Evolutionary conservation across 2,797 vertebrate species (phyloP), one percentile per base, ranked within the genome.

Genomic region (Periophthalmus magnuspinnatus): DNA sequence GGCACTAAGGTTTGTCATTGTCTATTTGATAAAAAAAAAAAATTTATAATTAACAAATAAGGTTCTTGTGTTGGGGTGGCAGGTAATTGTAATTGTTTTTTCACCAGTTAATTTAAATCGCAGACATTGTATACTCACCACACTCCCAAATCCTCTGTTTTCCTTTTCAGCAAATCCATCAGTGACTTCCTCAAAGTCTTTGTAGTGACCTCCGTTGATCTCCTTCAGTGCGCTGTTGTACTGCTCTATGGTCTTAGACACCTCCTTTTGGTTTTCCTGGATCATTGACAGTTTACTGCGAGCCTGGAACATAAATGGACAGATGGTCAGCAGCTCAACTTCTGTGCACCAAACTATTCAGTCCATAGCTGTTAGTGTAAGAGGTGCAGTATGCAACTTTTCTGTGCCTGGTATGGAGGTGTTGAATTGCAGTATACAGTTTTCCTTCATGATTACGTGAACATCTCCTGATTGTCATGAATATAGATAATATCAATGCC

Each of bases 261-360:
- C 89, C 45, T 98, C 96, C 74, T 94, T 94, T 16, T 95, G 97
- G 66, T 75, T 94, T 52, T 97, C 95, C 5, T 97, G 95, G 75
- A 98, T 94, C 74, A 95, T 91, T 0, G 94, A 94, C 36, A 99
- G 92, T 79, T 96, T 96, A 82, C 88, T 95, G 75, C 95, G 95
- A 2, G 96, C 96, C 97, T 99, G 77, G 65, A 71, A 70, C 28
- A 83, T 32, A 81, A 66, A 54, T 28, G 14, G 2, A 65, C n/a
- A 32, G 21, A 28, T 24, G 38, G 19, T 61, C 33, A 21, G 8
- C 33, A 10, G 38, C 19, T n/a, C 58, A 60, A 21, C 58, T 36
- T 60, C 58, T 36, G 19, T 3, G 33, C 19, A 11, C 33, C 8
- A 38, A 38, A 10, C 33, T 21, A 61, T 61, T 21, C n/a, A 41